Conservation (phyloP, 2,888 invertebrate genomes). For the Cataglyphis altisquamis region DNA sequence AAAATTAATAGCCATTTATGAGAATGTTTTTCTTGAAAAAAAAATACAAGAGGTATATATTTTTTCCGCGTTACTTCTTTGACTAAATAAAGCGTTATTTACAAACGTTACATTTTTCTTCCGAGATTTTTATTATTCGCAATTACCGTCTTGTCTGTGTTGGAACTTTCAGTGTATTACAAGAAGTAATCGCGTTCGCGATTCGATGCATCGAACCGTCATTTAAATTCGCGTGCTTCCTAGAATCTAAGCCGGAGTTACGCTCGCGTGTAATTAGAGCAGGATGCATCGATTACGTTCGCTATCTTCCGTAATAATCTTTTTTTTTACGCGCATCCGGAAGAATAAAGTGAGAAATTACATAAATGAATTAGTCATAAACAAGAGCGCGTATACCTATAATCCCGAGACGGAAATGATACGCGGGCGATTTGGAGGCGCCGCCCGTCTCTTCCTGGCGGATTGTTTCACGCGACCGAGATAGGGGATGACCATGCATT, state of each 20-base stretch:
- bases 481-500: constrained; percentile 9
- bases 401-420: constrained; percentile 40
- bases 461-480: constrained; percentile 19
- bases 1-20: neutral
- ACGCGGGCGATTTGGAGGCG: constrained; percentile 10
- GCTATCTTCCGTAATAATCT: constrained; percentile 50
- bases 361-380: constrained; percentile 51
- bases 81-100: constrained; percentile 9
- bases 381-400: neutral
- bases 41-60: neutral
- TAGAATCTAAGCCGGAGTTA: constrained; percentile 13
- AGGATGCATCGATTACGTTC: constrained; percentile 47
- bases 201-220: constrained; percentile 28
- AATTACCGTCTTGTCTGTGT: neutral
- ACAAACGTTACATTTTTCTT: neutral
- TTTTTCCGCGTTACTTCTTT: neutral
- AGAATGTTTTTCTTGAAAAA: constrained; percentile 1
- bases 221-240: constrained; percentile 23
- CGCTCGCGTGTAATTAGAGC: constrained; percentile 51
- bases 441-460: neutral
- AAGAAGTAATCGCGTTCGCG: neutral
- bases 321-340: constrained; percentile 36
- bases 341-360: constrained; percentile 52
- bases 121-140: neutral
- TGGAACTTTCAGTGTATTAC: neutral